These are phyloP conservation scores for Scarus forsteni DNA, from an alignment of 2,797 vertebrate species.

Conservation along the genomic window DNA sequence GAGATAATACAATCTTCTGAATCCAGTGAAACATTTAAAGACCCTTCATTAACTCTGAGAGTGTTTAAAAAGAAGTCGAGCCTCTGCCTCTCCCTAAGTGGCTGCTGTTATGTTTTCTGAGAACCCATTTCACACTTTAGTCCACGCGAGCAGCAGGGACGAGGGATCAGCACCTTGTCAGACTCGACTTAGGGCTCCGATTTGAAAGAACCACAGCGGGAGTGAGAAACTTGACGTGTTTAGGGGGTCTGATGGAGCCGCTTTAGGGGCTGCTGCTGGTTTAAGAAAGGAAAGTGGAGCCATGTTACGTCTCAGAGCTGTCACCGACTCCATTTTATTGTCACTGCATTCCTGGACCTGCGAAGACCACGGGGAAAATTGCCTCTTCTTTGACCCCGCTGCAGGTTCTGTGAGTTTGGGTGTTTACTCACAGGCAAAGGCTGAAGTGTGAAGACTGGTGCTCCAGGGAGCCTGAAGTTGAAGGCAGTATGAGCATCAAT, in stretches of 20 bases:
- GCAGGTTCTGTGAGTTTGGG: slow-evolving; percentile 38
- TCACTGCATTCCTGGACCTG: not conserved
- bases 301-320: slow-evolving; percentile 41
- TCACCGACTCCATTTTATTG: slow-evolving; percentile 34
- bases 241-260: slow-evolving; percentile 41
- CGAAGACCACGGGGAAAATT: slow-evolving; percentile 53
- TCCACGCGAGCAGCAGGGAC: slow-evolving; percentile 39
- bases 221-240: slow-evolving; percentile 54
- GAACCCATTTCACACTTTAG: slow-evolving; percentile 37
- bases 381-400: slow-evolving; percentile 32
- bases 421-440: too few relatives aligned
- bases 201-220: slow-evolving; percentile 61
- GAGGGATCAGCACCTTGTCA: slow-evolving; percentile 73
- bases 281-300: slow-evolving; percentile 7
- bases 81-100: slow-evolving; percentile 25
- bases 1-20: slow-evolving; percentile 35
- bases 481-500: too few relatives aligned
- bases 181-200: slow-evolving; percentile 45
- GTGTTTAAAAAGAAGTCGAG: slow-evolving; percentile 32
- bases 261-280: slow-evolving; percentile 19
- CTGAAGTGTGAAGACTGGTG: too few relatives aligned
- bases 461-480: too few relatives aligned
- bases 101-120: slow-evolving; percentile 29
- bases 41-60: slow-evolving; percentile 29
- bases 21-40: slow-evolving; percentile 20